Conservation (phyloP, 2,888 invertebrate genomes). For the Heliothis peltigera region DNA sequence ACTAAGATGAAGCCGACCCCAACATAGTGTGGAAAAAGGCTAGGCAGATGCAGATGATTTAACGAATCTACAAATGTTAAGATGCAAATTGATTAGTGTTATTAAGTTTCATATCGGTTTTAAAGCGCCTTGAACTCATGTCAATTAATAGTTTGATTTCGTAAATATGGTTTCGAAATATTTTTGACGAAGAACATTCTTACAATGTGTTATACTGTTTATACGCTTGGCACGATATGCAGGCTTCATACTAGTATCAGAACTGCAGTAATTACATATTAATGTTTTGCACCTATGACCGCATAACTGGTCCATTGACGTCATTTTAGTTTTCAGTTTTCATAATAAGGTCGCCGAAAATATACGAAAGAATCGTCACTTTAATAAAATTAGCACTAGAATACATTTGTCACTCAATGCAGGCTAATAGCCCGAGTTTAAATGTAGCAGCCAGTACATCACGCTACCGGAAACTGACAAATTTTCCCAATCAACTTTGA, state of each 20-base stretch:
- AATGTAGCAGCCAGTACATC: no score
- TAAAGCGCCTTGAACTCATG: neutral
- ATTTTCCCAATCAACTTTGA: no score
- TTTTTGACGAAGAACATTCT: no score
- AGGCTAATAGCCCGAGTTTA: neutral
- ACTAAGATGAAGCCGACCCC: no score
- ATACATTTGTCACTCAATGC: neutral
- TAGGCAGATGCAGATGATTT: no score
- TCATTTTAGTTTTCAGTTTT: constrained; percentile 23
- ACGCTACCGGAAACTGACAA: no score
- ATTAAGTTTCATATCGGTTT: constrained; percentile 24
- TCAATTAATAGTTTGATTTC: constrained; percentile 4
- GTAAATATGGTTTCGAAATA: neutral
- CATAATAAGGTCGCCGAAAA: constrained; percentile 1
- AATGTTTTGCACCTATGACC: constrained; percentile 13
- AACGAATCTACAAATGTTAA: no score
- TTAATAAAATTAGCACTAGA: neutral
- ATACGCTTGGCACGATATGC: no score
- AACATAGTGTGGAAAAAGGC: no score
- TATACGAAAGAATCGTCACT: constrained; percentile 1
- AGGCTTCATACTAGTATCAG: no score
- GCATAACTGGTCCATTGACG: constrained; percentile 30
- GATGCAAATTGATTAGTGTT: neutral
- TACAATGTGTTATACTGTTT: neutral
- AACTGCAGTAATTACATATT: constrained; percentile 9